Evolutionary conservation across 2,797 vertebrate species (phyloP), one percentile per base, ranked within the genome.

Genomic region (Betta splendens): DNA sequence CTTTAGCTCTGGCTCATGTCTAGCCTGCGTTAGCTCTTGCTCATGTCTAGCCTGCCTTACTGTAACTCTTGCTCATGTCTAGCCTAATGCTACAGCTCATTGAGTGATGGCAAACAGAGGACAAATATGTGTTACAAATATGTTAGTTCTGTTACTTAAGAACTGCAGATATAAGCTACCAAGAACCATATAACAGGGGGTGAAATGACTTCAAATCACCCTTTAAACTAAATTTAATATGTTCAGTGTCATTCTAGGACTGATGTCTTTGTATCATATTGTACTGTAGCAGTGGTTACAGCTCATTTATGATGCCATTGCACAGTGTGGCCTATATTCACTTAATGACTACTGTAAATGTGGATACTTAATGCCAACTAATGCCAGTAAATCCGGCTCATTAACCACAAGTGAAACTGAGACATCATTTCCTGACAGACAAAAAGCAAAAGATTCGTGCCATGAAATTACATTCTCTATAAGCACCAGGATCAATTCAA

Each of bases 371-470:
- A 16, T 45, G 25, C 35, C 49, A 23, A 64, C 44, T 72, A 77
- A 79, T 64, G 54, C 37, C 25, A 10, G 20, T 48, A 33, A 79
- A 73, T 45, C 42, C 37, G 53, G 3, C 55, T 64, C 44, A 80
- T 69, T 76, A 70, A 74, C 21, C 48, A 46, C 31, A 57, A 54
- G 15, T 45, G 50, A 61, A 53, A 61, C 43, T 62, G 4, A 75
- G 57, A 62, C 48, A 64, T 53, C 0, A 42, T 66, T 54, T 57
- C 28, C 28, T 38, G 13, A 70, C 23, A 64, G 47, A 66, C 28
- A 65, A 60, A 57, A 68, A 37, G 46, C 26, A 35, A 59, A 67
- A 39, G 4, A 60, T 28, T 40, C 43, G 25, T 28, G 20, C 21
- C 37, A 28, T 50, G 40, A 55, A 70, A 64, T 33, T 2, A 42